Evolutionary conservation across 2,113 vertebrate species (phyloP).

Genomic region (Brachirus orientalis): DNA sequence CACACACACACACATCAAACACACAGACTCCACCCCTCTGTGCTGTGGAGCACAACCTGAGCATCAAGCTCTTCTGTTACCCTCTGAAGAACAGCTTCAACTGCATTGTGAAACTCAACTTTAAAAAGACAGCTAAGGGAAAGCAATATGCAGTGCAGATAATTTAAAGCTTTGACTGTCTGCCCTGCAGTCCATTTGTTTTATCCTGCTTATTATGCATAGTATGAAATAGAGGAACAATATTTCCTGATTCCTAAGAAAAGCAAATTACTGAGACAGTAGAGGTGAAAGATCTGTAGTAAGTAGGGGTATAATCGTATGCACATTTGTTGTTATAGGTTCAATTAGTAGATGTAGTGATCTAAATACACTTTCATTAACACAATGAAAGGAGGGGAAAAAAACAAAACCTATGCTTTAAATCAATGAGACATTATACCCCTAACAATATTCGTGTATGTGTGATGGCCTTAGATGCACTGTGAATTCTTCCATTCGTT

Average conservation of each 20-base stretch:
- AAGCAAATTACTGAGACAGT: not conserved
- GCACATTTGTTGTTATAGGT: no score
- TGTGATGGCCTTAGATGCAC: not conserved
- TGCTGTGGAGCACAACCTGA: slow-evolving; percentile 35
- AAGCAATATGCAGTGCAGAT: slow-evolving; percentile 8
- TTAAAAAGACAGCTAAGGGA: slow-evolving; percentile 35
- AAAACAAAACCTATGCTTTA: no score
- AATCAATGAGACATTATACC: no score
- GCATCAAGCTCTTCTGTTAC: slow-evolving; percentile 59
- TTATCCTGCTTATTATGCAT: not conserved
- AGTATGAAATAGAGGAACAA: not conserved
- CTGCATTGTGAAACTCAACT: slow-evolving; percentile 22
- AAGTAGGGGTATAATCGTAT: not conserved
- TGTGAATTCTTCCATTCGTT: no score
- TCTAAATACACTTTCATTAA: no score
- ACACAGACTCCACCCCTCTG: not conserved
- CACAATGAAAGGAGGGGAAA: no score
- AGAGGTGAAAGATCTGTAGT: not conserved
- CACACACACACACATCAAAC: not conserved
- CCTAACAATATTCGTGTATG: no score
- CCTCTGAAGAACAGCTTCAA: slow-evolving; percentile 16
- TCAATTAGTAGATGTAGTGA: no score
- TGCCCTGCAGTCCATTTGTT: not conserved
- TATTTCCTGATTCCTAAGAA: not conserved
- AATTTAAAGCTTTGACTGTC: slow-evolving; percentile 2